These are phyloP conservation scores for Clarias batrachus DNA, from an alignment of 2,113 vertebrate species.

Conservation along the genomic window DNA sequence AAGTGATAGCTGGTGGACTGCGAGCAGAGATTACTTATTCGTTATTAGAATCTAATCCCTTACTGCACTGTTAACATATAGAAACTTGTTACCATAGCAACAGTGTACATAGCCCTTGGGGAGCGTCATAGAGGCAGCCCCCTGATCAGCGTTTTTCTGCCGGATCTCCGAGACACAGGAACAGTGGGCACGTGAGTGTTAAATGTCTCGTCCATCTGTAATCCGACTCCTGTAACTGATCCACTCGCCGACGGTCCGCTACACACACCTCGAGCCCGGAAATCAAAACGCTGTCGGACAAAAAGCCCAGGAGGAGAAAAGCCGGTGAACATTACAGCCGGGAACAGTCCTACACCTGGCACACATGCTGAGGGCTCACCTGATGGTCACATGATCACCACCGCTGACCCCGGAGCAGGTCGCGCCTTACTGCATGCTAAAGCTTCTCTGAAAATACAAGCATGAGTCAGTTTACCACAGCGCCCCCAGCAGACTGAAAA, in stretches of 20 bases:
- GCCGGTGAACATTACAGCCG: constrained; percentile 22
- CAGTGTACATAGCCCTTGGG: too few relatives aligned
- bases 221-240: constrained; percentile 69
- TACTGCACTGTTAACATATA: too few relatives aligned
- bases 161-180: constrained; percentile 25
- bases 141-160: background rate
- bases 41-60: too few relatives aligned
- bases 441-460: background rate
- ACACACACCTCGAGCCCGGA: constrained; percentile 62
- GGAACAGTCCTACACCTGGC: constrained; percentile 42
- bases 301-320: constrained; percentile 55
- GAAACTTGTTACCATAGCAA: too few relatives aligned
- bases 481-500: background rate
- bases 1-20: too few relatives aligned
- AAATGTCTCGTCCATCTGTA: constrained; percentile 66
- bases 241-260: constrained; percentile 59
- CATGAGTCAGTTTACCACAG: background rate
- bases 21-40: too few relatives aligned
- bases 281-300: constrained; percentile 66
- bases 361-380: constrained; percentile 44
- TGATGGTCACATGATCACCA: constrained; percentile 10
- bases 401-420: constrained; percentile 8
- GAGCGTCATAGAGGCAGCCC: background rate
- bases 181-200: constrained; percentile 61
- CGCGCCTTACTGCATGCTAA: background rate